Conservation (phyloP, 2,888 invertebrate species). For the Cheilosia impressa region DNA sequence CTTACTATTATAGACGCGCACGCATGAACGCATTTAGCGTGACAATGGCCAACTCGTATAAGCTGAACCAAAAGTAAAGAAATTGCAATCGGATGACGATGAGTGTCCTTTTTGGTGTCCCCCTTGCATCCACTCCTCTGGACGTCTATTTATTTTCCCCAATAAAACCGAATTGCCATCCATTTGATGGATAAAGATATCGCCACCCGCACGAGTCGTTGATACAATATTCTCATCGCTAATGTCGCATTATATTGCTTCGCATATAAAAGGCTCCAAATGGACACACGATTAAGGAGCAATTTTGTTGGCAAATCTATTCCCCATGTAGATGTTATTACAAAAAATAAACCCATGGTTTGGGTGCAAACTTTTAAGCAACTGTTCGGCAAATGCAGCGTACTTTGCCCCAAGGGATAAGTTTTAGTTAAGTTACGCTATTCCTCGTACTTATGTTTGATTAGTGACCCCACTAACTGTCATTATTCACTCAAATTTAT, state of each 20-base stretch:
- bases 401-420: neutral
- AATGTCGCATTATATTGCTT: slow-evolving; percentile 63
- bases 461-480: slow-evolving; percentile 17
- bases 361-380: neutral
- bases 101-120: slow-evolving; percentile 44
- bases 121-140: neutral
- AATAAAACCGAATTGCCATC: slow-evolving; percentile 62
- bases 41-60: slow-evolving; percentile 60
- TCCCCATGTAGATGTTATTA: no score
- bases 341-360: no score
- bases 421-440: neutral
- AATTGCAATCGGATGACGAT: slow-evolving; percentile 64
- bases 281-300: slow-evolving; percentile 34
- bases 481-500: slow-evolving; percentile 23
- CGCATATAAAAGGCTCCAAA: slow-evolving; percentile 33
- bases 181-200: slow-evolving; percentile 59
- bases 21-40: slow-evolving; percentile 71
- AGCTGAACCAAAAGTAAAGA: slow-evolving; percentile 33
- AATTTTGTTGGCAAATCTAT: slow-evolving; percentile 11
- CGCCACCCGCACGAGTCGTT: neutral
- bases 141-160: slow-evolving; percentile 49
- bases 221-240: slow-evolving; percentile 30
- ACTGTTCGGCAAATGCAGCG: neutral
- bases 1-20: slow-evolving; percentile 11
- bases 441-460: slow-evolving; percentile 1